Evolutionary conservation across 2,888 invertebrate genomes (phyloP), one percentile per base, ranked within the genome.

Genomic region (Clostera curtula): DNA sequence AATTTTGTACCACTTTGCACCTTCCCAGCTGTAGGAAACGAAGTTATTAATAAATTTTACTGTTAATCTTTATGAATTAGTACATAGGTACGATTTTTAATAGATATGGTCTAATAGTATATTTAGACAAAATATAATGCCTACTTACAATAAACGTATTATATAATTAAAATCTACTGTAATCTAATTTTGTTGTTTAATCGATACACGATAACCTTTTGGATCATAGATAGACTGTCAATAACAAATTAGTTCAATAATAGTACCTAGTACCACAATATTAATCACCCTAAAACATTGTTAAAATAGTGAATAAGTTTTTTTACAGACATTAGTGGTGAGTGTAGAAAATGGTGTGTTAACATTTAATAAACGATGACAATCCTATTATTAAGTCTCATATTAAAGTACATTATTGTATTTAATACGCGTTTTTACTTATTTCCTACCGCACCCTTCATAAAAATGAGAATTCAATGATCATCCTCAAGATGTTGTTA

Each of bases 391-490:
- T 62, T 80, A 79, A 77, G 74, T 67, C 68, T 75, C 66, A 59
- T 77, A 79, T 80, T 79, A 79, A 80, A 80, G 72, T 79, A 77
- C 77, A 79, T 67, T 65, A 76, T 59, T 69, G 68, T 72, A 76
- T 73, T 65, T 60, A 48, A 34, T 29, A 27, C 12, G 21, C 31
- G 40, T 43, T 65, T 65, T 53, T 37, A 43, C 44, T 50, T 37
- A 1, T 19, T n/a, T n/a, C n/a, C n/a, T n/a, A n/a, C n/a, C n/a
- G n/a, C 21, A 23, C 8, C 19, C 22, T 28, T 24, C 10, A 2
- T 11, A 14, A n/a, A 8, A 16, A 15, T 14, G 8, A 9, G 15
- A 6, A 15, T 7, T 24, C 9, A 15, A 20, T 16, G 5, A 22
- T 5, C 8, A 22, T 9, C 16, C 20, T 2, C 15, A n/a, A 4